Base-by-base conservation (phyloP, 2,113 vertebrate genomes). In the Cheilinus undulatus region DNA sequence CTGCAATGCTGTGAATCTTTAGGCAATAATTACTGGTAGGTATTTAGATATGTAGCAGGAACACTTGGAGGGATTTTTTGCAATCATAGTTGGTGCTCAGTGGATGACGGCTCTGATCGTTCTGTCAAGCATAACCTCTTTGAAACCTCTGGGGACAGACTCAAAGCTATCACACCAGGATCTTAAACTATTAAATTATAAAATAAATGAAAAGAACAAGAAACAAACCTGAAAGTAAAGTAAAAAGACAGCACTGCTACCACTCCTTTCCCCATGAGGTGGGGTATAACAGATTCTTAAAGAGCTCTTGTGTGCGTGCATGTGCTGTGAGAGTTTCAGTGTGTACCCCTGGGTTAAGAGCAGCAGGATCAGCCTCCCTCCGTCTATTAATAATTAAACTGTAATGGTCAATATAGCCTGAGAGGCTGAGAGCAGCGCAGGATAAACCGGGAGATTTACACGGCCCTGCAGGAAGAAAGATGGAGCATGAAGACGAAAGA, bases 331-430 rank as follows among this genome's bases (percentile, higher is more conserved):
- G 40, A 60, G 66, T 48, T 26, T 61, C 23, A 34, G 40, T 75
- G 71, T 66, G 22, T 3, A 49, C 54, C 32, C 49, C 36, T n/a
- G 48, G 46, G 32, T 65, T 62, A 62, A 73, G 28, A 71, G 69
- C 76, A 75, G 73, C 51, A 68, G 58, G 67, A 78, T 84, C 65
- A 72, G 59, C 36, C 65, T 48, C 57, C 48, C 60, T 72, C 48
- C 65, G 49, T 82, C 78, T 56, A 84, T 88, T 71, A 90, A 90
- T 88, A 82, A 88, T 87, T 90, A 78, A 87, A 84, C 80, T 69
- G 63, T 80, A 86, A 82, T 82, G 86, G 83, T 69, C 67, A 59
- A 46, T 80, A 67, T 14, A 69, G 48, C 56, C 67, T 11, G 46
- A 69, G 56, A 78, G 72, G 65, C 50, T 40, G 63, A 69, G 63